phyloP scores from a whole-genome alignment of 1,140 invertebrate genomes.

The Drosophila sp. region DNA sequence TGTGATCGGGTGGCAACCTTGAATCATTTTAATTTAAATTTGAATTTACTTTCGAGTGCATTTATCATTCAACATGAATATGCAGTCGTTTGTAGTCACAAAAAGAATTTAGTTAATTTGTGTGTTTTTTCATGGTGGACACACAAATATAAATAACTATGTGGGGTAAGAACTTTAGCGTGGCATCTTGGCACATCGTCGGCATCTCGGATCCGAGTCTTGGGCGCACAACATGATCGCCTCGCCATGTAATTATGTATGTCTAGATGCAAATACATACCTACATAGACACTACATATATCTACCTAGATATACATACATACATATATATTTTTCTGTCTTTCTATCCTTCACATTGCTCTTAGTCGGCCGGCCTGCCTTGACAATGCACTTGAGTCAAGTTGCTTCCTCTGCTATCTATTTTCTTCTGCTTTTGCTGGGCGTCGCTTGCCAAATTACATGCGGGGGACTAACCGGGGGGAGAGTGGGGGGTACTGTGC shows the following conservation, averaged over 20 bases:
- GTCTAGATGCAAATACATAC: neutral
- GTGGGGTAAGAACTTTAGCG: conserved; percentile 12
- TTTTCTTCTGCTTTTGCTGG: conserved; percentile 37
- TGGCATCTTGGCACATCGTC: conserved; percentile 11
- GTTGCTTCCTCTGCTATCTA: conserved; percentile 65
- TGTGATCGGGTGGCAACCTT: neutral
- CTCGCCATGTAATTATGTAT: conserved; percentile 64
- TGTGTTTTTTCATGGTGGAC: conserved; percentile 45
- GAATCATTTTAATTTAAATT: neutral
- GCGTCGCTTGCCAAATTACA: conserved; percentile 58
- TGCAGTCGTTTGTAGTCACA: neutral
- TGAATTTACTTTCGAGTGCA: neutral
- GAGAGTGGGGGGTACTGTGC: neutral
- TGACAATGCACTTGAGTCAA: conserved; percentile 79
- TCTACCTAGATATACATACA: neutral
- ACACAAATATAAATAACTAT: conserved; percentile 42
- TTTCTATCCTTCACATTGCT: conserved; percentile 47
- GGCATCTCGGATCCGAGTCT: conserved; percentile 3
- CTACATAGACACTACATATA: neutral
- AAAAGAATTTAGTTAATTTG: conserved; percentile 49
- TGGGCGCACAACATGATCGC: conserved; percentile 36
- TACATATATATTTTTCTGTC: conserved; percentile 16
- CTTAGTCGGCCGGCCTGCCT: conserved; percentile 41
- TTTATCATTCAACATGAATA: no score
- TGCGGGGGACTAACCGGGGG: neutral